phyloP scores from a whole-genome alignment of 2,797 vertebrate species.

The Poecilia picta region DNA sequence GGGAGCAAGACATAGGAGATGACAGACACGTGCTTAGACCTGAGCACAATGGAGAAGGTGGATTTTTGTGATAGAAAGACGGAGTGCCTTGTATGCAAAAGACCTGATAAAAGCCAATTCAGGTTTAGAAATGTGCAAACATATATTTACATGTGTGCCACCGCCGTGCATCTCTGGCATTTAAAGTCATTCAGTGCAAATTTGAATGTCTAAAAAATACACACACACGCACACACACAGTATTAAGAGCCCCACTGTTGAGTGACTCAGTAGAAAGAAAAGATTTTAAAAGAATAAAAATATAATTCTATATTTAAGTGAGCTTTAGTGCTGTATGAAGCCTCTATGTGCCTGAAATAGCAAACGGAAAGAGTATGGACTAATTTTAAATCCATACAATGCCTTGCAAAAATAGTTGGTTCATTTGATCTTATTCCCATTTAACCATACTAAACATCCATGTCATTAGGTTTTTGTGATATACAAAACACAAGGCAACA shows the following conservation, averaged over 20 bases:
- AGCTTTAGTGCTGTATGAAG: conserved; percentile 26
- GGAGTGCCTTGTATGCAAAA: conserved; percentile 7
- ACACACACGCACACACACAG: neutral
- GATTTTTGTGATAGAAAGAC: conserved; percentile 11
- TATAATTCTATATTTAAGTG: conserved; percentile 19
- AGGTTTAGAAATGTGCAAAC: conserved; percentile 12
- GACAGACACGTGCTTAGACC: conserved; percentile 5
- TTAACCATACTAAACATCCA: neutral
- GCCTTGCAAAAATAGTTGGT: neutral
- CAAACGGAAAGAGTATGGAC: neutral
- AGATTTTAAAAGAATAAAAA: neutral
- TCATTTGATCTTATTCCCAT: neutral
- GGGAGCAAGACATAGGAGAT: conserved; percentile 7
- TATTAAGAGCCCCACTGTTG: no score
- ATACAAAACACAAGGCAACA: neutral
- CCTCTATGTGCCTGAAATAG: conserved; percentile 11
- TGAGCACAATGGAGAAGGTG: conserved; percentile 8
- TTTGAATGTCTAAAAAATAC: conserved; percentile 7
- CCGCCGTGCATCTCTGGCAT: neutral
- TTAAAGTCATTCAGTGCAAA: conserved; percentile 18
- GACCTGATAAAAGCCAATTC: conserved; percentile 12
- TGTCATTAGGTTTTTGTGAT: neutral
- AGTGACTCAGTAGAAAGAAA: conserved; percentile 8
- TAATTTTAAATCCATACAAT: neutral
- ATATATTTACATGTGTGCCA: conserved; percentile 8